phyloP scores from a whole-genome alignment of 2,888 invertebrate species.

The Prostheceraeus crozeri region DNA sequence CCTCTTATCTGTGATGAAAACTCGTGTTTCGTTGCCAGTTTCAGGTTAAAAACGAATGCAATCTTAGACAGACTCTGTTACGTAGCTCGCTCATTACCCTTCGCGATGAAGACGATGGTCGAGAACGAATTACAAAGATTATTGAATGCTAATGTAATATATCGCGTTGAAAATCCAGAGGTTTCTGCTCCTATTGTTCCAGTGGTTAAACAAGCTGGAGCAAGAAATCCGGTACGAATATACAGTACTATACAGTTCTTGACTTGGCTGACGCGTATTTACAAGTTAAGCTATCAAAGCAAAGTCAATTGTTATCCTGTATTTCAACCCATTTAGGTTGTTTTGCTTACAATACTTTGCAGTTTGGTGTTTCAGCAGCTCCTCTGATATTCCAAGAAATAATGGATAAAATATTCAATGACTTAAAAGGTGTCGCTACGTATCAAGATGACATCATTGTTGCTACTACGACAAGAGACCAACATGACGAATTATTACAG shows the following conservation, averaged over 20 bases:
- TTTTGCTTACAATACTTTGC: conserved; percentile 17
- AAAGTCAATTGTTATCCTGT: neutral
- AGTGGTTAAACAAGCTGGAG: conserved; percentile 29
- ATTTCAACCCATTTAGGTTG: conserved; percentile 28
- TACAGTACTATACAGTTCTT: conserved; percentile 28
- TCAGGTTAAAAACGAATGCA: conserved; percentile 4
- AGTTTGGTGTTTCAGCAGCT: conserved; percentile 19
- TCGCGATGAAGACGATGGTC: conserved; percentile 26
- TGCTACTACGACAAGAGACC: neutral
- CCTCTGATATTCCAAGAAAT: conserved; percentile 20
- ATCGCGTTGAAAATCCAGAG: conserved; percentile 27
- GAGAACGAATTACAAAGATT: conserved; percentile 26
- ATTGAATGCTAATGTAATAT: conserved; percentile 6
- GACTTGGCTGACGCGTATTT: conserved; percentile 24
- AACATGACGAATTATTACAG: conserved; percentile 15
- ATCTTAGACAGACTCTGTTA: conserved; percentile 7
- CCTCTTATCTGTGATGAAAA: no score
- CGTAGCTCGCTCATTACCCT: conserved; percentile 15
- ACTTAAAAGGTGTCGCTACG: neutral
- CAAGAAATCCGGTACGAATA: conserved; percentile 20
- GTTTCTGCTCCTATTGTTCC: conserved; percentile 31
- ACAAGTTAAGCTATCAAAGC: conserved; percentile 9
- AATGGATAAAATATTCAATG: conserved; percentile 15
- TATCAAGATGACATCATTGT: conserved; percentile 30
- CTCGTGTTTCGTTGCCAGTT: conserved; percentile 11